Evolutionary conservation across 2,113 vertebrate genomes (phyloP).

Genomic region (Mobula birostris): DNA sequence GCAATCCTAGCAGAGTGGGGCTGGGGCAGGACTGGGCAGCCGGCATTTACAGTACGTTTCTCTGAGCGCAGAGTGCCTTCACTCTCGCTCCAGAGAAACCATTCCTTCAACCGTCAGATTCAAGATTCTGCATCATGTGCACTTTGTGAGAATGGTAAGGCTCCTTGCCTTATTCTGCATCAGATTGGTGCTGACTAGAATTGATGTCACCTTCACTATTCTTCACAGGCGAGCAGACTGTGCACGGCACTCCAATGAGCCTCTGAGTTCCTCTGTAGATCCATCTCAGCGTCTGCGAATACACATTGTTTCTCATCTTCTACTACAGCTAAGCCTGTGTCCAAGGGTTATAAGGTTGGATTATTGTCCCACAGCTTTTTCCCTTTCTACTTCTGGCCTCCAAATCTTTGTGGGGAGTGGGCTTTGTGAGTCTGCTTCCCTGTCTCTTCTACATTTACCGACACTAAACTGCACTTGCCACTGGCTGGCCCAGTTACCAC

Average conservation of each 20-base stretch:
- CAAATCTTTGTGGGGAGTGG: neutral
- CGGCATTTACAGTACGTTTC: slow-evolving; percentile 24
- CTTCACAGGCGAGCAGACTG: neutral
- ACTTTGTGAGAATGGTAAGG: neutral
- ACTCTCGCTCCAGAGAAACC: neutral
- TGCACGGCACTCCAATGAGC: neutral
- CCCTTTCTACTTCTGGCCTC: neutral
- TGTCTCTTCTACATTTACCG: neutral
- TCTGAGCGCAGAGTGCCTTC: neutral
- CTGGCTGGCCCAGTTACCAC: no score
- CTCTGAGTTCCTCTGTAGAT: neutral
- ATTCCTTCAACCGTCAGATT: neutral
- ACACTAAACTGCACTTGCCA: neutral
- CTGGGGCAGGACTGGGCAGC: neutral
- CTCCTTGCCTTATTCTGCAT: no score
- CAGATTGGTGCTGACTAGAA: neutral
- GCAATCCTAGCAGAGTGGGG: neutral
- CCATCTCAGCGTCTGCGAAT: neutral
- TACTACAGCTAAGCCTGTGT: neutral
- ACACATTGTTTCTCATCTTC: neutral
- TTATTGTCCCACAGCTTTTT: neutral
- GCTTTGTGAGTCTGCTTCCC: neutral
- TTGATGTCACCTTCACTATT: neutral
- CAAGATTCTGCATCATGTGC: neutral
- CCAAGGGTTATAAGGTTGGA: neutral